Base-by-base conservation (phyloP, 1,140 invertebrate genomes). In the Trialeurodes vaporariorum region DNA sequence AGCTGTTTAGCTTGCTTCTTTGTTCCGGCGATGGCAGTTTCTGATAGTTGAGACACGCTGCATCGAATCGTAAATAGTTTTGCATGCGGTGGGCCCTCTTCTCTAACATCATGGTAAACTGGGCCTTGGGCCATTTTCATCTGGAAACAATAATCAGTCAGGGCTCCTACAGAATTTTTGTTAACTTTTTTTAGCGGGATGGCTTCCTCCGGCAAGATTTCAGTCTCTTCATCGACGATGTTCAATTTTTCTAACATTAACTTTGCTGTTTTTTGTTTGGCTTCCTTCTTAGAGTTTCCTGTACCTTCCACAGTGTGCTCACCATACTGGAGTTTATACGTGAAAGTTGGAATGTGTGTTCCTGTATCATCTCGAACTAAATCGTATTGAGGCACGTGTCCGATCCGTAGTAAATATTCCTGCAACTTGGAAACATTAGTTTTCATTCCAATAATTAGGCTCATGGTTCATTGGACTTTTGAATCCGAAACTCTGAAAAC, bases 381-480 rank as follows among this genome's bases (percentile, higher is more conserved):
- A 70, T 88, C 82, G 72, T 89, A 91, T 70, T 85, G 83, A 1
- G 88, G 87, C 2, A 80, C 81, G 25, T 78, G 77, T 1, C 81
- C 79, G 58, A 82, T 78, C 68, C 85, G 83, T 0, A 84, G 81
- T 75, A 87, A 86, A 72, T 89, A 80, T 76, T 91, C 88, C 78
- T 91, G 87, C 2, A 90, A 76, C 59, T 86, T 82, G 68, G 87
- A 87, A 40, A 88, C 86, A 24, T 87, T 86, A 11, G 86, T 90
- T 77, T 89, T 89, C 11, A 66, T 64, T 61, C 34, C 34, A 49
- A 49, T 49, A 17, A 5, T 49, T 5, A 49, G 34, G 17, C 34
- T 49, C 34, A 49, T 49, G n/a, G n/a, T n/a, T n/a, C n/a, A n/a
- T n/a, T n/a, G n/a, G n/a, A n/a, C n/a, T n/a, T n/a, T n/a, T n/a